Base-by-base conservation (phyloP, 2,888 invertebrate genomes). In the Acanthococcus lagerstroemiae region DNA sequence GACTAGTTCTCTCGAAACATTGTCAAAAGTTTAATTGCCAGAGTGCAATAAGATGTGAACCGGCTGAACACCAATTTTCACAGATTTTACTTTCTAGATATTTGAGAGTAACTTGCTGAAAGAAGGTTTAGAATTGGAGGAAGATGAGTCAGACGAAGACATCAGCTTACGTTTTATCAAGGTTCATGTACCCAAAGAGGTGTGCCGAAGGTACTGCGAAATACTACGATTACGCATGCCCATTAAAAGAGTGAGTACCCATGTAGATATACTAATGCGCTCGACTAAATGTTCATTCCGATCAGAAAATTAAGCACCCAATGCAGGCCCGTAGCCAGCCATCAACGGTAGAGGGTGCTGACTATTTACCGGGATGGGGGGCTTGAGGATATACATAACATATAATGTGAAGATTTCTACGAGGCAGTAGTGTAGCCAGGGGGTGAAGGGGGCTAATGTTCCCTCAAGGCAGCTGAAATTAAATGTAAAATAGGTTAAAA, bases 171-270 rank as follows among this genome's bases (percentile, higher is more conserved):
- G 63, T 26, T 69, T 91, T 78, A 81, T 90, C 69, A 95, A 95
- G 83, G 83, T 95, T 67, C 92, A 94, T 77, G 90, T 91, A 1
- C 90, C 95, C 0, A 78, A 83, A 71, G 83, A 87, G 74, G 90
- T 95, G 5, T 77, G 95, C 61, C 82, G 86, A 70, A 82, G 91
- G 72, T 95, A 95, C 77, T 86, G 91, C 68, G 95, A 95, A 78
- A 89, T 94, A 72, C 81, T 95, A 72, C 94, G 94, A 76, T 80
- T 95, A 24, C 82, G 93, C 74, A 86, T 95, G 88, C 94, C 95
- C 2, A 95, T 95, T 90, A 91, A 88, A 81, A 67, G 67, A 55
- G 69, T 69, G 65, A 61, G 24, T 12, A 5, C 19, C 19, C 4
- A 17, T 45, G 2, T 52, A 1, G 17, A 19, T 1, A n/a, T 9